Conservation (phyloP, 2,888 invertebrate genomes). For the Baccha elongata region DNA sequence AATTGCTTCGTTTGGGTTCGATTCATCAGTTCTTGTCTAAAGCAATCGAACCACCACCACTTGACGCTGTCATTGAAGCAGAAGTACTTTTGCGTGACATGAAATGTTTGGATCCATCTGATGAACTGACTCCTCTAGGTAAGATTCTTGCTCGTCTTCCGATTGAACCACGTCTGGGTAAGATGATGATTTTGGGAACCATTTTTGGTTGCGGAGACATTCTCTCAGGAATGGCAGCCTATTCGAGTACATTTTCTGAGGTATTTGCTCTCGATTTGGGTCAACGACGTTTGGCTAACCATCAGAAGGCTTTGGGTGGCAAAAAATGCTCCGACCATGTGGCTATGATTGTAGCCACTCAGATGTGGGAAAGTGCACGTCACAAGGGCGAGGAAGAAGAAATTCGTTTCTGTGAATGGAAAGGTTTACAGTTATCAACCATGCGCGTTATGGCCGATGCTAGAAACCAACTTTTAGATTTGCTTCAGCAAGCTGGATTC, state of each 20-base stretch:
- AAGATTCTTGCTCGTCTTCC: slow-evolving; percentile 96
- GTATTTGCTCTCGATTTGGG: slow-evolving; percentile 93
- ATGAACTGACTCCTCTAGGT: slow-evolving; percentile 96
- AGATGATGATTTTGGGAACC: slow-evolving; percentile 97
- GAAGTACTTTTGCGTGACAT: slow-evolving; percentile 93
- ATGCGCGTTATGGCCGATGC: slow-evolving; percentile 96
- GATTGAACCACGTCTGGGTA: slow-evolving; percentile 97
- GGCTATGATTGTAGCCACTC: slow-evolving; percentile 96
- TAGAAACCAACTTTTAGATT: slow-evolving; percentile 88
- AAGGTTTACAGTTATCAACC: slow-evolving; percentile 94
- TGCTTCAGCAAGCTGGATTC: slow-evolving; percentile 90
- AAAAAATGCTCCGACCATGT: slow-evolving; percentile 96
- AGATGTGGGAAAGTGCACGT: slow-evolving; percentile 89
- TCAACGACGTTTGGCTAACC: slow-evolving; percentile 89
- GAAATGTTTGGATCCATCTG: slow-evolving; percentile 93
- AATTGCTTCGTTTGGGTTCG: slow-evolving; percentile 92
- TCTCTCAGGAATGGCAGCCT: slow-evolving; percentile 96
- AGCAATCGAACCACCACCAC: slow-evolving; percentile 97
- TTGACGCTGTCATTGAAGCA: slow-evolving; percentile 99
- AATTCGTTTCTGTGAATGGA: slow-evolving; percentile 93
- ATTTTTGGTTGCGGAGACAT: slow-evolving; percentile 96
- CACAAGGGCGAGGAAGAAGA: slow-evolving; percentile 90
- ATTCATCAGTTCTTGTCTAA: slow-evolving; percentile 98
- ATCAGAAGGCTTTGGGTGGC: slow-evolving; percentile 94
- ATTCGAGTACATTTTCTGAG: slow-evolving; percentile 97